These are phyloP conservation scores for Molossus molossus DNA, from an alignment of 2,797 vertebrate genomes.

Conservation along the genomic window DNA sequence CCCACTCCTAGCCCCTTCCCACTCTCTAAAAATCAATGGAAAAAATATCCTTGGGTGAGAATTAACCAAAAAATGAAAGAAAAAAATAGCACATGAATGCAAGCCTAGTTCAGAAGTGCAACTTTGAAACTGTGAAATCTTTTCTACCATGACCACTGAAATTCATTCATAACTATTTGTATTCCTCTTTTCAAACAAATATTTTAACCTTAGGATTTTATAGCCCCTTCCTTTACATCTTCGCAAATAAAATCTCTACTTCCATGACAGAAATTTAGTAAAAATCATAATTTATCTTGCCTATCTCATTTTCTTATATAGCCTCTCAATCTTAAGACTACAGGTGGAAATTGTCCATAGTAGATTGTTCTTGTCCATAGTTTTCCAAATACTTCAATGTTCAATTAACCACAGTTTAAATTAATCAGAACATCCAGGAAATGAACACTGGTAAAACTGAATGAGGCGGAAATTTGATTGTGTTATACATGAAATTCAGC, in stretches of 20 bases:
- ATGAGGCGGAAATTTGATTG: conserved; percentile 87
- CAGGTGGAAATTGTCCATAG: conserved; percentile 77
- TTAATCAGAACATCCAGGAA: conserved; percentile 88
- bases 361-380: conserved; percentile 81
- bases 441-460: conserved; percentile 84
- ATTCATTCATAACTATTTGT: conserved; percentile 62
- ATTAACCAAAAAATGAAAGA: neutral
- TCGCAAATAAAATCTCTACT: conserved; percentile 70
- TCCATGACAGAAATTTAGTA: conserved; percentile 46
- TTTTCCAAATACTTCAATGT: conserved; percentile 83
- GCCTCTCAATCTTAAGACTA: conserved; percentile 55
- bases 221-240: conserved; percentile 37
- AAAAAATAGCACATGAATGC: conserved; percentile 60
- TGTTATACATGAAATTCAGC: conserved; percentile 87
- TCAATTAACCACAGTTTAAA: conserved; percentile 88
- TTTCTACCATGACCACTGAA: conserved; percentile 57
- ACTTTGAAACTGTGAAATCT: conserved; percentile 68
- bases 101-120: conserved; percentile 41
- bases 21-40: no score
- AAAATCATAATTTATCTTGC: conserved; percentile 51
- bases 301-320: neutral
- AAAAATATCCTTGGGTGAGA: no score
- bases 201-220: conserved; percentile 45
- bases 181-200: conserved; percentile 67
- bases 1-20: no score